A percentile compares a stretch with the other conserved stretches of the same genome.
phyloP scores from a whole-genome alignment of 2,888 invertebrate species.

The Ceriagrion tenellum region DNA sequence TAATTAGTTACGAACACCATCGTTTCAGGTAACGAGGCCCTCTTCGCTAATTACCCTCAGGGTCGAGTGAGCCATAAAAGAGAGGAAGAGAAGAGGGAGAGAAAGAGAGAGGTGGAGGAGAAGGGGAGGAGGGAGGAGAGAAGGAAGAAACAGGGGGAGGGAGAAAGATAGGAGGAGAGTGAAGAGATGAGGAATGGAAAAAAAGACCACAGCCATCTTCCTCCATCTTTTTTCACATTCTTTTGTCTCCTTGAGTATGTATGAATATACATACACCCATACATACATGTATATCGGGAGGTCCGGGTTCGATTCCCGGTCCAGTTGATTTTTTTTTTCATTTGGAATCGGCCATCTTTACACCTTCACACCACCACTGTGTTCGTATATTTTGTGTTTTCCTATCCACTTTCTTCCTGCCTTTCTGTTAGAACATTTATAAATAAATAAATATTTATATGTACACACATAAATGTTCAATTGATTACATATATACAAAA shows the following conservation, averaged over 20 bases:
- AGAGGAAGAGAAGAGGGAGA: conserved; percentile 2
- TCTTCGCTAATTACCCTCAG: conserved; percentile 67
- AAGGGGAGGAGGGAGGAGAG: background rate
- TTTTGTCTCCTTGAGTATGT: background rate
- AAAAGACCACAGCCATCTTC: conserved; percentile 32
- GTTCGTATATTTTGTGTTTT: too few species aligned
- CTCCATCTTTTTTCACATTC: background rate
- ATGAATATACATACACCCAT: too few species aligned
- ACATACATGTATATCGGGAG: too few species aligned
- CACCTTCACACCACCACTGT: too few species aligned
- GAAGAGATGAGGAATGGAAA: conserved; percentile 49
- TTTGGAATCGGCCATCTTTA: too few species aligned
- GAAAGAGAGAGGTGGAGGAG: background rate
- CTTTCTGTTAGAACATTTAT: too few species aligned
- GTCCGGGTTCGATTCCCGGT: too few species aligned
- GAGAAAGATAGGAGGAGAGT: conserved; percentile 1
- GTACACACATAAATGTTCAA: too few species aligned
- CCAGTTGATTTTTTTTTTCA: too few species aligned
- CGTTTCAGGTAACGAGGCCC: conserved; percentile 66
- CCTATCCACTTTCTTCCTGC: too few species aligned
- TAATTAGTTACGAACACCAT: conserved; percentile 68
- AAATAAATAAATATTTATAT: too few species aligned
- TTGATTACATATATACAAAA: too few species aligned
- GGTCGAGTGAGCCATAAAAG: conserved; percentile 66
- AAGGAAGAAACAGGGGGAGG: background rate